Base-by-base conservation (phyloP, 2,113 vertebrate genomes). In the Alexandromys fortis region DNA sequence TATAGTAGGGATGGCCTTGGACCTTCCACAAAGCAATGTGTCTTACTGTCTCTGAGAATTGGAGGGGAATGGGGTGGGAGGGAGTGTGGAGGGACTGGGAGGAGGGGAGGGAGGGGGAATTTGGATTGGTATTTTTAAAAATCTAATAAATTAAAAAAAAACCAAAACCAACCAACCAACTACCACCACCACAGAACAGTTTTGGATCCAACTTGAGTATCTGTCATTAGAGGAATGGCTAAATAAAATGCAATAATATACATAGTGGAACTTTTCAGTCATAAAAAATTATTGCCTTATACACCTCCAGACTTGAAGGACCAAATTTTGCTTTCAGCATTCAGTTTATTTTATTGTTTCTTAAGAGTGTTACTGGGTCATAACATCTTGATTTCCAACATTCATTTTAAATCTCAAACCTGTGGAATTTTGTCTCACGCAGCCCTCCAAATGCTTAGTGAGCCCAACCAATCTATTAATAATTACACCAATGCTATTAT, bases 211-310 rank as follows among this genome's bases (percentile, higher is more conserved):
- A 85, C 26, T 10, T 19, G n/a, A 26, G 38, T 85, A 85, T 45
- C 26, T 85, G 26, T 30, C 38, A 65, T 30, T 38, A 82, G 35
- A 38, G 22, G 22, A 82, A 8, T 61, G 19, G 35, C 33, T 58
- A 61, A 61, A 38, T n/a, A 61, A 61, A 82, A 42, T 45, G 38
- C 26, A 1, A 22, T 63, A 42, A 65, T 38, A 63, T 17, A 30
- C n/a, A 45, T 30, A 26, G 22, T 42, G 13, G 7, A 65, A 17
- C 42, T 26, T 63, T 63, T 45, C 26, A 85, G 22, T 26, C 38
- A 95, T 93, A 82, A 65, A 94, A 96, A 83, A 61, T 70, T 91
- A 35, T 96, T 96, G 88, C 65, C 67, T 65, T 82, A n/a, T 87
- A 35, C 33, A 65, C 30, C 49, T 65, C 10, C 17, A 94, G 87